phyloP scores from a whole-genome alignment of 2,888 invertebrate species.

The Parnassius smintheus region DNA sequence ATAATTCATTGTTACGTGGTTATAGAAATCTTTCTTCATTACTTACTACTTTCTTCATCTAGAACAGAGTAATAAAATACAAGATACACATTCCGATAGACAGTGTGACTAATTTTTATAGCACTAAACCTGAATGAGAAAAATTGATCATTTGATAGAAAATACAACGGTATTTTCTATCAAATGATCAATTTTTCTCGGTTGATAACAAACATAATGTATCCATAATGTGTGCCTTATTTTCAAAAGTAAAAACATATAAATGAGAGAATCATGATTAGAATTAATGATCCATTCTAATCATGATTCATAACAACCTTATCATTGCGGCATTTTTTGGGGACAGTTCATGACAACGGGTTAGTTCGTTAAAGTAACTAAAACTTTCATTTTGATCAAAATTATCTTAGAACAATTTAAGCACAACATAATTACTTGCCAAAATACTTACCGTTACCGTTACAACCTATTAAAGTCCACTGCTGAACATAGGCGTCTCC shows the following conservation, averaged over 20 bases:
- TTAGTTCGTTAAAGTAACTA: neutral
- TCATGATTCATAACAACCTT: neutral
- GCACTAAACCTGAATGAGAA: neutral
- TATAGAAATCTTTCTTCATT: too few species aligned
- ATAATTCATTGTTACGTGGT: too few species aligned
- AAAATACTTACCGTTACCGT: too few species aligned
- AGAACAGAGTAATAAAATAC: conserved; percentile 10
- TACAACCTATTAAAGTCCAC: too few species aligned
- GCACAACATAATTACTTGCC: neutral
- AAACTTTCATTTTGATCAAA: conserved; percentile 9
- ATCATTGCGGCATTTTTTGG: conserved; percentile 3
- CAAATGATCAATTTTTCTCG: too few species aligned
- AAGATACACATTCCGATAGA: conserved; percentile 11
- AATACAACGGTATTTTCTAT: too few species aligned
- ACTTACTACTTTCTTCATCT: neutral
- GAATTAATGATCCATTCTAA: neutral
- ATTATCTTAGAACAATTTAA: conserved; percentile 3
- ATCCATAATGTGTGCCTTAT: neutral
- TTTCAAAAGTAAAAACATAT: conserved; percentile 1
- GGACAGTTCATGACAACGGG: neutral
- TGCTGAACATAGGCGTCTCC: too few species aligned
- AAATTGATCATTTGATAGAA: too few species aligned
- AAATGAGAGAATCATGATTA: conserved; percentile 1
- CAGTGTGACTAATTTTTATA: conserved; percentile 7
- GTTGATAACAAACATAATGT: too few species aligned